Conservation (phyloP, 1,140 invertebrate species). For the Gonioctena quinquepunctata region DNA sequence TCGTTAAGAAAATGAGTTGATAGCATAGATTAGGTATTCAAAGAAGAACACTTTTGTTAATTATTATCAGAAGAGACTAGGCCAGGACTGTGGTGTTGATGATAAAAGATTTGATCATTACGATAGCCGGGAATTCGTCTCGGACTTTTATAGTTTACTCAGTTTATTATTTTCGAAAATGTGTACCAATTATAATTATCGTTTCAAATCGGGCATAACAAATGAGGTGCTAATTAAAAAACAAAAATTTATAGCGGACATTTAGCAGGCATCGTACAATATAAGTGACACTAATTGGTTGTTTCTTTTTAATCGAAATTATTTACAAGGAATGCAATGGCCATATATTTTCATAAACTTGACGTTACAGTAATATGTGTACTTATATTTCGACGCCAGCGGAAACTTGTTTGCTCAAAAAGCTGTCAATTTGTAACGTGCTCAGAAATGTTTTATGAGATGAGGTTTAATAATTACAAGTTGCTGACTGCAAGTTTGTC, state of each 20-base stretch:
- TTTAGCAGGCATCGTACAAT: slow-evolving; percentile 5
- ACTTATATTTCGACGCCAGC: background rate
- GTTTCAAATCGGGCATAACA: slow-evolving; percentile 11
- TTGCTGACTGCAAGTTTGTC: too few species aligned
- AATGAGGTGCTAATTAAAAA: slow-evolving; percentile 16
- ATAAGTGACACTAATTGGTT: slow-evolving; percentile 17
- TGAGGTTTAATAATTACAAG: background rate
- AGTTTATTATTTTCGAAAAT: slow-evolving; percentile 3
- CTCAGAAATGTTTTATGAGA: background rate
- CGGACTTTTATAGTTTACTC: background rate
- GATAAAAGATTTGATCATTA: background rate
- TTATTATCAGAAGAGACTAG: background rate
- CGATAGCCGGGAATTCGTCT: background rate
- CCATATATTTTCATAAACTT: slow-evolving; percentile 15
- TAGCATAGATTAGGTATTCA: background rate
- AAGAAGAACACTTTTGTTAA: background rate
- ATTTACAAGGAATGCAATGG: slow-evolving; percentile 11
- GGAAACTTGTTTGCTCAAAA: background rate
- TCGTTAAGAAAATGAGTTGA: background rate
- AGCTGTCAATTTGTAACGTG: background rate
- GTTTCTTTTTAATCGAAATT: slow-evolving; percentile 18
- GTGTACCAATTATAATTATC: slow-evolving; percentile 17
- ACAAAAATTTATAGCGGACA: slow-evolving; percentile 6
- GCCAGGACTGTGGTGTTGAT: background rate
- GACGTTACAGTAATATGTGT: background rate